Evolutionary conservation across 1,140 invertebrate species (phyloP).

Genomic region (Diorhabda elongata): DNA sequence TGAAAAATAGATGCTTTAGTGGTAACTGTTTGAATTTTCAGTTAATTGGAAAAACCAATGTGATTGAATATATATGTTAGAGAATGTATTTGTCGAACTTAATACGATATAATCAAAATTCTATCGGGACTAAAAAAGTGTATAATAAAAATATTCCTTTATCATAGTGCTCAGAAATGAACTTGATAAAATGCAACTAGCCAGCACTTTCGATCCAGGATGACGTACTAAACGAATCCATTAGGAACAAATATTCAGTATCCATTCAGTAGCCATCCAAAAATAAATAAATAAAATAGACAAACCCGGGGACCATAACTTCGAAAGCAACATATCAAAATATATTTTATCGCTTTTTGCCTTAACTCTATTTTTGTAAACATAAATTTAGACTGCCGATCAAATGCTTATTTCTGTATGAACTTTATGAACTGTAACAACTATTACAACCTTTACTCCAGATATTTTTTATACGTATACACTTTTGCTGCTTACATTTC

Average conservation of each 20-base stretch:
- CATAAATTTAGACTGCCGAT: slow-evolving; percentile 7
- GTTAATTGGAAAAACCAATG: no score
- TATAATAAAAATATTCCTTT: no score
- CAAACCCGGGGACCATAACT: slow-evolving; percentile 12
- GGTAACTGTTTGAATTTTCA: no score
- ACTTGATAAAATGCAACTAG: slow-evolving; percentile 10
- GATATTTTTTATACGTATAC: neutral
- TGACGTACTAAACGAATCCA: neutral
- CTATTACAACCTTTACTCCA: neutral
- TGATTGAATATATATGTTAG: no score
- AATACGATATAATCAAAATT: no score
- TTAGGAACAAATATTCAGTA: neutral
- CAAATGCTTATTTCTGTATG: neutral
- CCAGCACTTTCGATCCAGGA: slow-evolving; percentile 15
- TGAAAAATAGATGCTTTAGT: no score
- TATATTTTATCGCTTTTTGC: slow-evolving; percentile 14
- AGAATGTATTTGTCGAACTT: no score
- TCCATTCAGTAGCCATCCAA: neutral
- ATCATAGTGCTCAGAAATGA: slow-evolving; percentile 5
- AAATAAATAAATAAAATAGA: neutral
- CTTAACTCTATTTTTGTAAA: slow-evolving; percentile 5
- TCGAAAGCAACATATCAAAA: slow-evolving; percentile 16
- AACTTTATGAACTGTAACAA: neutral
- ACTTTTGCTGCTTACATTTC: neutral
- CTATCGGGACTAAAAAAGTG: no score